Base-by-base conservation (phyloP, 2,888 invertebrate species). In the Chelonus formosanus region DNA sequence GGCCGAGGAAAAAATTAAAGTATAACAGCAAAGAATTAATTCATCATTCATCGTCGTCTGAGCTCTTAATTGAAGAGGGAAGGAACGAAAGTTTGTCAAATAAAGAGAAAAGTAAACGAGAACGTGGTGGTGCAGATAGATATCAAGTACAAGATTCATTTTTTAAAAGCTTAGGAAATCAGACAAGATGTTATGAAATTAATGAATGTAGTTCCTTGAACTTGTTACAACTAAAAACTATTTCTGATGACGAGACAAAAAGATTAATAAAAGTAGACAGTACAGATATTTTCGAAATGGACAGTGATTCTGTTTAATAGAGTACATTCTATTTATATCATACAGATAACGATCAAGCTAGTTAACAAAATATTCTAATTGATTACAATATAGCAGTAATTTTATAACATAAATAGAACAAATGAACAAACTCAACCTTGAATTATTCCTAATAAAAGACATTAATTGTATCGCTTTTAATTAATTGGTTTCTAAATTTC, bases 131-230 rank as follows among this genome's bases (percentile, higher is more conserved):
- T 35, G 63, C 48, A 8, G 56, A 65, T 8, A 52, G 40, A 40
- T 40, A 6, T 40, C 5, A 32, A 63, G 20, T 55, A 34, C 3
- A 40, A 4, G 43, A 43, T 61, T 48, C 52, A 31, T 5, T 32
- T 32, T 6, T 10, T 43, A 35, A 57, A 48, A 40, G 36, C 50
- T 36, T 36, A 36, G 6, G 6, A 3, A 5, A 5, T 20, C 59
- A 35, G 6, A 78, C 70, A 0, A 72, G 65, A 45, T 81, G 80
- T 57, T 75, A 69, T n/a, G 79, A 79, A 70, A 68, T 80, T 2
- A 71, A 80, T 34, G 82, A 82, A 76, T 68, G 4, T 40, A 40
- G 50, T n/a, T 8, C 20, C n/a, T 67, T 58, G 31, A 52, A 62
- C 45, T 57, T 68, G 63, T 71, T 71, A n/a, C 71, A 64, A 65